A percentile compares a stretch with the other conserved stretches of the same genome.
These are phyloP conservation scores for Eulemur coronatus DNA, from an alignment of 2,797 vertebrate species.

Conservation along the genomic window DNA sequence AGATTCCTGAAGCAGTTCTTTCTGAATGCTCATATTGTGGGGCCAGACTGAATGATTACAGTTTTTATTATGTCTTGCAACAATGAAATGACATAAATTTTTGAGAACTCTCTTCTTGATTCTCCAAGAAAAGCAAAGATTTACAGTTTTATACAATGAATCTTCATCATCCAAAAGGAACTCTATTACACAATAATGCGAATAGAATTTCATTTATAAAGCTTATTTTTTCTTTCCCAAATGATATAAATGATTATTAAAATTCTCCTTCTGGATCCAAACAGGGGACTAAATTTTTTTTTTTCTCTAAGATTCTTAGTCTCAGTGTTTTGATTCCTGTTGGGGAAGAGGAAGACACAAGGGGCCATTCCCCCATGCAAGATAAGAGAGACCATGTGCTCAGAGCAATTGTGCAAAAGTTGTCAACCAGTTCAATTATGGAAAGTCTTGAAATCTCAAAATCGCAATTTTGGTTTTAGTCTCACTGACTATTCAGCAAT, in stretches of 20 bases:
- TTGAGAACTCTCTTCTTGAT: not conserved
- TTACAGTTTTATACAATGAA: slow-evolving; percentile 36
- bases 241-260: slow-evolving; percentile 32
- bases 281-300: not conserved
- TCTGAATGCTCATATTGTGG: not conserved
- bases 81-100: not conserved
- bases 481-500: slow-evolving; percentile 25
- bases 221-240: slow-evolving; percentile 2
- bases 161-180: slow-evolving; percentile 48
- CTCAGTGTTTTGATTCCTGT: not conserved
- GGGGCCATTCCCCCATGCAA: not conserved
- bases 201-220: slow-evolving; percentile 63
- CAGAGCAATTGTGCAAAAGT: slow-evolving; percentile 10
- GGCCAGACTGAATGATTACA: not conserved
- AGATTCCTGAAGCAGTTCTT: not conserved
- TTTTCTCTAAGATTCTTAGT: not conserved
- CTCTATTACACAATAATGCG: slow-evolving; percentile 53
- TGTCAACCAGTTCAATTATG: not conserved
- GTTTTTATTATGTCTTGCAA: not conserved
- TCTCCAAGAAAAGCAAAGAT: slow-evolving; percentile 30
- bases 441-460: slow-evolving; percentile 51
- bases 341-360: not conserved
- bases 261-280: slow-evolving; percentile 46
- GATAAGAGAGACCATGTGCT: not conserved
- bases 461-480: slow-evolving; percentile 37